Evolutionary conservation across 2,113 vertebrate genomes (phyloP).

Genomic region (Zapornia atra): DNA sequence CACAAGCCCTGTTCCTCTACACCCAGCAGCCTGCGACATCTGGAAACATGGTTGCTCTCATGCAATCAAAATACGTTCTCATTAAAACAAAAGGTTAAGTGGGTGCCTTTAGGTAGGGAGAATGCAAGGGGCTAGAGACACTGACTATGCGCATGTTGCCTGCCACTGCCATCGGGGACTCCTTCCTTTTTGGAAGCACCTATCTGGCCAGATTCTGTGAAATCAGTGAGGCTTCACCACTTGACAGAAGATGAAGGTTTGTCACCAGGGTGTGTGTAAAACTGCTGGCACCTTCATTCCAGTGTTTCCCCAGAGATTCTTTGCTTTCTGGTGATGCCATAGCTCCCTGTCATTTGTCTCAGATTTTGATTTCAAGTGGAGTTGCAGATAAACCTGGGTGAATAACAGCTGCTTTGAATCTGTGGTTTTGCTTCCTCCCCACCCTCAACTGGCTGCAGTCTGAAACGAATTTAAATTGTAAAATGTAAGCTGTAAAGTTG

Average conservation of each 20-base stretch:
- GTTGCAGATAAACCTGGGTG: background rate
- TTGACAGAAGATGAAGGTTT: background rate
- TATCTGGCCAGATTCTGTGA: background rate
- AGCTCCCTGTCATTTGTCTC: background rate
- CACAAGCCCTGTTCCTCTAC: rapidly evolving
- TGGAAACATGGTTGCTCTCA: background rate
- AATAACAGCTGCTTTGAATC: background rate
- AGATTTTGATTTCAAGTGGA: background rate
- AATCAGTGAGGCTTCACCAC: background rate
- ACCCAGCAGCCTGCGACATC: background rate
- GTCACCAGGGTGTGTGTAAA: background rate
- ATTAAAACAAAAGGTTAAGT: background rate
- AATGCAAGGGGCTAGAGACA: background rate
- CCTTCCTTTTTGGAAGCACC: background rate
- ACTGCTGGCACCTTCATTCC: background rate
- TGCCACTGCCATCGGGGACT: background rate
- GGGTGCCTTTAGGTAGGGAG: background rate
- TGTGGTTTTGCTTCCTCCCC: background rate
- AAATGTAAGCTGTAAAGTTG: background rate
- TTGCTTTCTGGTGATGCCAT: background rate
- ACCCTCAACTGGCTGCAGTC: background rate
- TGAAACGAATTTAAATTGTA: background rate
- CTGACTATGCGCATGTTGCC: background rate
- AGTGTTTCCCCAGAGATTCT: background rate
- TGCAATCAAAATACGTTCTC: background rate